Evolutionary conservation across 1,140 invertebrate species (phyloP), one percentile per base, ranked within the genome.

Genomic region (Hypsibius dujardini): DNA sequence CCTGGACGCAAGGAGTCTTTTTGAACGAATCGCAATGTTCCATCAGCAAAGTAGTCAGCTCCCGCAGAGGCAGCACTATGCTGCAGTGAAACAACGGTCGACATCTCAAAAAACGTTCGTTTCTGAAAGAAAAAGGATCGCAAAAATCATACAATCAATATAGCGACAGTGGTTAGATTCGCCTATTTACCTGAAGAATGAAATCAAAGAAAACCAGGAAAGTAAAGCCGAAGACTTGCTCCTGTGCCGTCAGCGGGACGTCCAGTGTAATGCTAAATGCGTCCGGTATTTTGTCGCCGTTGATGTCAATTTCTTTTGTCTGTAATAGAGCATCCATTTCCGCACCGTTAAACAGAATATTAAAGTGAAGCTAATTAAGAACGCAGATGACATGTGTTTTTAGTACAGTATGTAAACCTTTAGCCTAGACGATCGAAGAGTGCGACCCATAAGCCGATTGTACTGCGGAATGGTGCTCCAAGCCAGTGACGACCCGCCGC

Each of bases 381-480:
- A n/a, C n/a, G n/a, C n/a, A n/a, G n/a, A n/a, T n/a, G n/a, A n/a
- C n/a, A n/a, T n/a, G n/a, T n/a, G n/a, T n/a, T n/a, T n/a, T n/a
- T n/a, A n/a, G n/a, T n/a, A n/a, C n/a, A n/a, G n/a, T n/a, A n/a
- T n/a, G n/a, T n/a, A n/a, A n/a, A n/a, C n/a, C n/a, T n/a, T n/a
- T n/a, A 56, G 50, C 50, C 7, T n/a, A 7, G 50, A 7, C 7
- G 50, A n/a, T 56, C 50, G 50, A n/a, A 7, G n/a, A n/a, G 50
- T n/a, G 50, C 7, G n/a, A 56, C 7, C n/a, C 50, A 56, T 56
- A 7, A 56, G 50, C n/a, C n/a, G 50, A n/a, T 56, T 56, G 50
- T 56, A 56, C 50, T 56, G 50, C n/a, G 50, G 50, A 7, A 56
- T 56, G 50, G 50, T 56, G n/a, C 50, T 56, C 50, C 50, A 56